A percentile compares a stretch with the other conserved stretches of the same genome.
phyloP scores from a whole-genome alignment of 2,797 vertebrate genomes.

The Rhinatrema bivittatum region DNA sequence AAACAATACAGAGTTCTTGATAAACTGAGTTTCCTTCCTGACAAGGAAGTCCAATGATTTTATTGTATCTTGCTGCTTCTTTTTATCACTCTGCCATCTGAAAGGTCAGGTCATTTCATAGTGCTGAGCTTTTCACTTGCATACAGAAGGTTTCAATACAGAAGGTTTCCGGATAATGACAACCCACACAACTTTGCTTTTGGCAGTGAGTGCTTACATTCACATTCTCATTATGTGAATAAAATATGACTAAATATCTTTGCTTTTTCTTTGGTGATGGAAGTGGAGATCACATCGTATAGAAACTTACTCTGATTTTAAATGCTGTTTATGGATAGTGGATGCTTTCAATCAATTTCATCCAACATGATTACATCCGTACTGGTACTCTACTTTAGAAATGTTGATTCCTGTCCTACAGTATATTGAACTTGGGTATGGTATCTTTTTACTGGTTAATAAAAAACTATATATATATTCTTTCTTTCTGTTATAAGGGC shows the following conservation, averaged over 20 bases:
- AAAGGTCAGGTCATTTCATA: constrained; percentile 1
- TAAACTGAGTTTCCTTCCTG: too few relatives aligned
- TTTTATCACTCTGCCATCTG: neutral
- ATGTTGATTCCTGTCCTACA: too few relatives aligned
- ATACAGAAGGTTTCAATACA: neutral
- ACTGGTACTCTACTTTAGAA: constrained; percentile 5
- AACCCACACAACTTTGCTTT: constrained; percentile 4
- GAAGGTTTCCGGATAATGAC: neutral
- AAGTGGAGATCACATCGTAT: too few relatives aligned
- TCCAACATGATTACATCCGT: neutral
- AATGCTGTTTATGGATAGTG: neutral
- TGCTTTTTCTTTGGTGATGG: neutral
- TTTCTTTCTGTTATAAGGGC: too few relatives aligned
- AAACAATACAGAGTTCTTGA: too few relatives aligned
- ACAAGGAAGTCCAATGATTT: too few relatives aligned
- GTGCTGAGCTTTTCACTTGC: neutral
- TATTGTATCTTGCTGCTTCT: too few relatives aligned
- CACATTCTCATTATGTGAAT: neutral
- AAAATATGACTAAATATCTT: constrained; percentile 13
- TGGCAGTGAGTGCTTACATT: constrained; percentile 4
- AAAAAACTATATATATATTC: too few relatives aligned
- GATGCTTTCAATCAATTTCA: neutral
- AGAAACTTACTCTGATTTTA: neutral
- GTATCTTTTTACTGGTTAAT: too few relatives aligned
- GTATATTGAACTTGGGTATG: too few relatives aligned